Percentiles rank a stretch among this genome's conserved stretches.
These are phyloP conservation scores for Lasius platythorax DNA, from an alignment of 2,888 invertebrate genomes.

Conservation along the genomic window DNA sequence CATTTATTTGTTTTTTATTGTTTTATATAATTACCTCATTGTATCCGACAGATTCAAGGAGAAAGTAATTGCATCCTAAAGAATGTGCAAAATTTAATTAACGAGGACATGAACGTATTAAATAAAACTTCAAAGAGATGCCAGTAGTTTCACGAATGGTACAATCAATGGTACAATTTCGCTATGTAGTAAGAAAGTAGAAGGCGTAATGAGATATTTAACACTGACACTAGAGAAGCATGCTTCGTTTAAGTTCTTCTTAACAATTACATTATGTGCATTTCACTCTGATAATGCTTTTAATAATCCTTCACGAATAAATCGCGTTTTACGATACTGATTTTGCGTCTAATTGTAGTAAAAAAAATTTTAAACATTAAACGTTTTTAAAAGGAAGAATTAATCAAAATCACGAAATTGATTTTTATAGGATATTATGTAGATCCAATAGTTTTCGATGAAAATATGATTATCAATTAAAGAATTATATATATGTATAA, in stretches of 20 bases:
- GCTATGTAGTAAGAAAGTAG: constrained; percentile 41
- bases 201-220: constrained; percentile 48
- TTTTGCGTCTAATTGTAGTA: background rate
- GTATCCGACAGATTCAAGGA: constrained; percentile 25
- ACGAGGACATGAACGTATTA: constrained; percentile 48
- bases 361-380: background rate
- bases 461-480: background rate
- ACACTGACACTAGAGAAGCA: constrained; percentile 27
- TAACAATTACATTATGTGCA: constrained; percentile 15
- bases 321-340: background rate
- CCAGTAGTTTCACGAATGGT: constrained; percentile 54
- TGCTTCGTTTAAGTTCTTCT: constrained; percentile 35
- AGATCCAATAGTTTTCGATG: background rate
- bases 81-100: constrained; percentile 60
- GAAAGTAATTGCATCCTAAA: constrained; percentile 28
- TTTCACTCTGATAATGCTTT: constrained; percentile 37
- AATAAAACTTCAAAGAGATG: constrained; percentile 68
- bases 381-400: background rate
- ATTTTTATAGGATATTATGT: background rate
- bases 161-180: constrained; percentile 45
- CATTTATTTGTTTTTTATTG: constrained; percentile 40
- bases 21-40: constrained; percentile 59
- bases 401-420: background rate
- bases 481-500: background rate
- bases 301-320: constrained; percentile 32